phyloP scores from a whole-genome alignment of 1,140 invertebrate genomes.

The Meloidogyne chitwoodi region DNA sequence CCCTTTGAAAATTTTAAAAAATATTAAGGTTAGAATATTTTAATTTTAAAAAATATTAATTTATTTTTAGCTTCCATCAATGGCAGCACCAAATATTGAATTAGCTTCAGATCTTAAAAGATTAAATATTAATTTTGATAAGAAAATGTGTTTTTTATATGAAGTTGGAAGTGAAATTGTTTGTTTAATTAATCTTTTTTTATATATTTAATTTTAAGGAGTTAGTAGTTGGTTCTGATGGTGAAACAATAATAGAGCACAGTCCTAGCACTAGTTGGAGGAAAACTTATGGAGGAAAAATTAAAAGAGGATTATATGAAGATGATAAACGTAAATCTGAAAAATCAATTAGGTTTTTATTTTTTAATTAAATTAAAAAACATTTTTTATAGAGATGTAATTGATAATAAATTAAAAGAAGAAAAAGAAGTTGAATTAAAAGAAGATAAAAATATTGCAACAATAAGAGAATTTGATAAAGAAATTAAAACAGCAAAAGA shows the following conservation, averaged over 20 bases:
- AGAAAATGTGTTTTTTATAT: neutral
- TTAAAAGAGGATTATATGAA: neutral
- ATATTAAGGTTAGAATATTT: neutral
- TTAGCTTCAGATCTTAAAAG: neutral
- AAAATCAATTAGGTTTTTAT: neutral
- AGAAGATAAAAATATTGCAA: neutral
- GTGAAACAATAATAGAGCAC: neutral
- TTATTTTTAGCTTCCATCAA: neutral
- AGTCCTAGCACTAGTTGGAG: neutral
- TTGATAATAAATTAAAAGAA: neutral
- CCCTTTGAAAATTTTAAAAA: neutral
- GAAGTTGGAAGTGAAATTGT: neutral
- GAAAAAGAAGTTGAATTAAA: neutral
- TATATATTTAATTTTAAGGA: neutral
- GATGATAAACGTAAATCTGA: neutral
- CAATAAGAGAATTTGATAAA: neutral
- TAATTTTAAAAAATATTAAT: neutral
- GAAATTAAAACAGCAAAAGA: neutral
- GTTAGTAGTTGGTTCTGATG: neutral
- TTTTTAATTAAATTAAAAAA: neutral
- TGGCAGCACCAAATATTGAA: neutral
- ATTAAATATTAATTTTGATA: neutral
- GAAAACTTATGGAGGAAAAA: neutral
- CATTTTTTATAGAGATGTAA: neutral
- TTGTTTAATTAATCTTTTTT: neutral